Evolutionary conservation across 2,888 invertebrate species (phyloP), one percentile per base, ranked within the genome.

Genomic region (Dicroscelio sp.): DNA sequence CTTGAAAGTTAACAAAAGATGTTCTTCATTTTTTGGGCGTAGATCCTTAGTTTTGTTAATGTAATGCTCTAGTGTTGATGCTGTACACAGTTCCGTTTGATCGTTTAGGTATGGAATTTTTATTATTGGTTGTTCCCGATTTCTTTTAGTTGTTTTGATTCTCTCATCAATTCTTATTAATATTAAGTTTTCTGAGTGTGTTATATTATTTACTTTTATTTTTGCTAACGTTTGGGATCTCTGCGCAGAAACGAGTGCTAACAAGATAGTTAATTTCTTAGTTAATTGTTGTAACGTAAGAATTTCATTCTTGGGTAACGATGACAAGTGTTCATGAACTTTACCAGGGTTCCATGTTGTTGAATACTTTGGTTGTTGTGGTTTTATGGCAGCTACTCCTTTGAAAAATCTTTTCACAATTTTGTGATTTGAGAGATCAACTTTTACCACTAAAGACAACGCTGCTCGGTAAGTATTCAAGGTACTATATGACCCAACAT

Each of bases 321-420:
- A 30, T 8, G 4, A 87, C 0, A 92, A 25, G 23, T 82, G 90
- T 10, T 52, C n/a, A 12, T 93, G 48, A 0, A 93, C 93, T 20
- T 88, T 89, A 0, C 76, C 30, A 6, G 89, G 65, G n/a, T 94
- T 92, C 92, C 93, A 92, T 0, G 92, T 92, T 0, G 80, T 83
- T 23, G 80, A 8, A 67, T 93, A 93, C 43, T 73, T 90, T 8
- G 93, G 92, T 60, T 86, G 88, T 2, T 88, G 52, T 5, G 92
- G 91, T 67, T 78, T 88, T 75, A 80, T 17, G 58, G 87, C 87
- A 27, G 63, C 92, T 0, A 90, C 82, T 3, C 88, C 92, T 83
- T 80, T 90, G 1, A 93, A 33, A 60, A 93, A 92, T 5, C 88
- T 67, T 0, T 67, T 23, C 14, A 93, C 86, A 4, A 93, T 35